A percentile compares a stretch with the other conserved stretches of the same genome.
Evolutionary conservation across 2,113 vertebrate species (phyloP).

Genomic region (Himantopus leucocephalus): DNA sequence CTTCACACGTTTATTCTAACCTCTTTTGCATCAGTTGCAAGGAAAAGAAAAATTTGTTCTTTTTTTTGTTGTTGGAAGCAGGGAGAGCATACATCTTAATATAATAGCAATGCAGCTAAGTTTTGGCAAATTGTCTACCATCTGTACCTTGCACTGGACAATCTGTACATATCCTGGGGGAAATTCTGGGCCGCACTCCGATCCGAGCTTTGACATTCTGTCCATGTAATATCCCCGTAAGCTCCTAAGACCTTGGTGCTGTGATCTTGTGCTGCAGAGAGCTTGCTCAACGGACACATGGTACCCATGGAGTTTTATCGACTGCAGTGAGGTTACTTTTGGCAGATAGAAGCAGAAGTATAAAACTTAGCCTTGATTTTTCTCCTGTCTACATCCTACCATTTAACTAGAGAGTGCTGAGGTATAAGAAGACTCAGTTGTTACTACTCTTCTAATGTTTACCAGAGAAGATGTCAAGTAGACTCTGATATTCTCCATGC

Average conservation of each 20-base stretch:
- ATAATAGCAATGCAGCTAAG: neutral
- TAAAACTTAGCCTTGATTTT: neutral
- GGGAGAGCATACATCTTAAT: neutral
- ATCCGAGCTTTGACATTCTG: neutral
- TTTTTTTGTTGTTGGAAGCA: neutral
- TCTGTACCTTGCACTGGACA: neutral
- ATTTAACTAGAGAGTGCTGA: neutral
- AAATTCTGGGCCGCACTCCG: fast-evolving
- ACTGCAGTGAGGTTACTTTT: neutral
- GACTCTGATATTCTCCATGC: neutral
- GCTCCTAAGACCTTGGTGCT: neutral
- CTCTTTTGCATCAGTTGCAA: neutral
- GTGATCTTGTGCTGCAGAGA: neutral
- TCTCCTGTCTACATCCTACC: neutral
- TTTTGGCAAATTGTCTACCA: neutral
- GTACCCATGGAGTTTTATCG: neutral
- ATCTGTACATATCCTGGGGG: neutral
- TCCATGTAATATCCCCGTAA: neutral
- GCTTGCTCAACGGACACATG: neutral
- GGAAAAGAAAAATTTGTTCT: neutral
- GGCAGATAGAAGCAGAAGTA: neutral
- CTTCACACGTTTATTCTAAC: neutral
- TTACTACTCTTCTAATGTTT: neutral
- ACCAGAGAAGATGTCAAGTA: neutral
- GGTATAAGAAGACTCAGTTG: neutral